These are phyloP conservation scores for Melanostigma gelatinosum DNA, from an alignment of 2,113 vertebrate species.

Conservation along the genomic window DNA sequence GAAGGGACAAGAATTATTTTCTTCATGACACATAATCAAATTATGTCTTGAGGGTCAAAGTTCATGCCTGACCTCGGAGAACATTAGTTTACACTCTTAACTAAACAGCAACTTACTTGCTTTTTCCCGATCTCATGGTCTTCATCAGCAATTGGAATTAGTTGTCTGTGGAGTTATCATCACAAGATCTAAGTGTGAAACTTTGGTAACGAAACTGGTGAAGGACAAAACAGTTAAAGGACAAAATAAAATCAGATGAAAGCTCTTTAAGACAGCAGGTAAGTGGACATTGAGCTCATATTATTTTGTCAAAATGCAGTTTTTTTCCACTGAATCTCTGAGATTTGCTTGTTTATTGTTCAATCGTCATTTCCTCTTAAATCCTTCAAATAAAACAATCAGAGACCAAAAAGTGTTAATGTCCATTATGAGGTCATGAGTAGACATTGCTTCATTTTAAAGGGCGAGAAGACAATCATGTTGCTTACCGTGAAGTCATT, in stretches of 20 bases:
- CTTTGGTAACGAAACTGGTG: neutral
- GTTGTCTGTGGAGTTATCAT: neutral
- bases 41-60: neutral
- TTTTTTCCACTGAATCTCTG: neutral
- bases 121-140: neutral
- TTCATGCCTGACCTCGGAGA: neutral
- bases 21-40: neutral
- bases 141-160: neutral
- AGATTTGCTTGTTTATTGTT: constrained; percentile 1
- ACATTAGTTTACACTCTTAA: neutral
- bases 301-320: neutral
- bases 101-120: neutral
- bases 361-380: neutral
- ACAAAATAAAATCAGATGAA: neutral
- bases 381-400: neutral
- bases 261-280: neutral
- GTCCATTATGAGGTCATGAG: neutral
- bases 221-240: neutral
- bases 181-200: neutral
- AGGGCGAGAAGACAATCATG: neutral
- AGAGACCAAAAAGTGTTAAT: neutral
- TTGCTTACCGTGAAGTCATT: neutral
- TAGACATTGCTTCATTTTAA: constrained; percentile 1
- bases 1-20: neutral
- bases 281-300: neutral